Evolutionary conservation across 64 coral and sea anemone species (phyloP).

Genomic region (Pachyseris speciosa): DNA sequence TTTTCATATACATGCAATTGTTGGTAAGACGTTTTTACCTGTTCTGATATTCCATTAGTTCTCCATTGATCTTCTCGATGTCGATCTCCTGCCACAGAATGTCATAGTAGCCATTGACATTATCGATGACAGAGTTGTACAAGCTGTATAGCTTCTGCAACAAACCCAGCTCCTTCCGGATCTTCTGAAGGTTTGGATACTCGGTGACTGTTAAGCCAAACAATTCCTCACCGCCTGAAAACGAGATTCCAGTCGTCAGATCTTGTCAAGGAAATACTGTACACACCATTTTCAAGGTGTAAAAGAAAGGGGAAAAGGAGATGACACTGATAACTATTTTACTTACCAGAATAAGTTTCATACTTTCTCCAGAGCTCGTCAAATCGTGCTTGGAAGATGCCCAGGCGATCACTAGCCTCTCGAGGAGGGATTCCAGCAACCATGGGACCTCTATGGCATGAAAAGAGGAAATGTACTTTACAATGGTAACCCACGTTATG

Average conservation of each 20-base stretch:
- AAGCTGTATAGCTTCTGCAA: slow-evolving; percentile 96
- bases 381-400: slow-evolving; percentile 99
- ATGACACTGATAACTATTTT: too few relatives aligned
- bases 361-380: slow-evolving; percentile 99
- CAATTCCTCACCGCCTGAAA: slow-evolving; percentile 92
- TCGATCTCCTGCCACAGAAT: slow-evolving; percentile 98
- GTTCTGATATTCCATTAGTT: slow-evolving; percentile 97
- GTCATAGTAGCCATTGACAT: slow-evolving; percentile 98
- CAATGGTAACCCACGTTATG: neutral
- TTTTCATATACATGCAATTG: too few relatives aligned
- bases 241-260: too few relatives aligned
- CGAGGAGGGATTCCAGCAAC: slow-evolving; percentile 90
- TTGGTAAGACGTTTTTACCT: too few relatives aligned
- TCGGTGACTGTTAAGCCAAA: slow-evolving; percentile 91
- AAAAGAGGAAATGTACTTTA: neutral
- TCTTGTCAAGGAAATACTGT: too few relatives aligned
- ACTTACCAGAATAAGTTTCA: slow-evolving; percentile 96
- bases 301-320: too few relatives aligned
- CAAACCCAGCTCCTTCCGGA: slow-evolving; percentile 87
- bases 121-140: slow-evolving; percentile 98
- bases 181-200: slow-evolving; percentile 90
- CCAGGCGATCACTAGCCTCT: slow-evolving; percentile 95
- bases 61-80: slow-evolving; percentile 96
- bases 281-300: too few relatives aligned
- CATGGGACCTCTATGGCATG: slow-evolving; percentile 84